Conservation (phyloP, 1,140 invertebrate genomes). For the Drosophila miranda region DNA sequence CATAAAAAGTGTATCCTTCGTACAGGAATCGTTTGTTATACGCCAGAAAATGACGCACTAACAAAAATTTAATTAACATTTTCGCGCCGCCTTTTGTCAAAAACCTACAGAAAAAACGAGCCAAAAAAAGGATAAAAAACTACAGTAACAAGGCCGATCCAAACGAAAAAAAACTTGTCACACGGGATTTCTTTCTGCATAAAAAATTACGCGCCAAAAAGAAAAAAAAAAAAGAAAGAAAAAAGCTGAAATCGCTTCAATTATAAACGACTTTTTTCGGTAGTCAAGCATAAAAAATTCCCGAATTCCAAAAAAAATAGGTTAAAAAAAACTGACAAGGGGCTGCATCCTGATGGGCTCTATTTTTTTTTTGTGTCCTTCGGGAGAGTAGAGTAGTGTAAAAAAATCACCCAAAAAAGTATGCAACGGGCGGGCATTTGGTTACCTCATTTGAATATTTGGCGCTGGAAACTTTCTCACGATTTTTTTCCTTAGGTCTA, state of each 20-base stretch:
- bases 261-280: constrained; percentile 77
- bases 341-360: constrained; percentile 39
- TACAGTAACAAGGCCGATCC: constrained; percentile 57
- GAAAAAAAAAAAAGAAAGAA: constrained; percentile 46
- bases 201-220: constrained; percentile 37
- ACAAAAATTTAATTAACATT: constrained; percentile 72
- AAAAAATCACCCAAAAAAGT: constrained; percentile 64
- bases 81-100: constrained; percentile 42
- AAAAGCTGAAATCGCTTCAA: constrained; percentile 53
- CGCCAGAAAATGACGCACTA: constrained; percentile 62
- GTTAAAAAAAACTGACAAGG: constrained; percentile 65
- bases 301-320: constrained; percentile 57
- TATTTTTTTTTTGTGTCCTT: constrained; percentile 41
- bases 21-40: constrained; percentile 7
- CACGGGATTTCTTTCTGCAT: constrained; percentile 45
- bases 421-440: constrained; percentile 58
- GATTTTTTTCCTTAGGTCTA: constrained; percentile 55
- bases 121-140: constrained; percentile 40
- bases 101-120: constrained; percentile 24
- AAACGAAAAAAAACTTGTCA: constrained; percentile 64
- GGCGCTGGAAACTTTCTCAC: constrained; percentile 75
- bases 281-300: constrained; percentile 77
- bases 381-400: constrained; percentile 25
- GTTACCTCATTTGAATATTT: constrained; percentile 75
- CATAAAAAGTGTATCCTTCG: neutral